Evolutionary conservation across 2,797 vertebrate genomes (phyloP), one percentile per base, ranked within the genome.

Genomic region (Simalia tracyae): DNA sequence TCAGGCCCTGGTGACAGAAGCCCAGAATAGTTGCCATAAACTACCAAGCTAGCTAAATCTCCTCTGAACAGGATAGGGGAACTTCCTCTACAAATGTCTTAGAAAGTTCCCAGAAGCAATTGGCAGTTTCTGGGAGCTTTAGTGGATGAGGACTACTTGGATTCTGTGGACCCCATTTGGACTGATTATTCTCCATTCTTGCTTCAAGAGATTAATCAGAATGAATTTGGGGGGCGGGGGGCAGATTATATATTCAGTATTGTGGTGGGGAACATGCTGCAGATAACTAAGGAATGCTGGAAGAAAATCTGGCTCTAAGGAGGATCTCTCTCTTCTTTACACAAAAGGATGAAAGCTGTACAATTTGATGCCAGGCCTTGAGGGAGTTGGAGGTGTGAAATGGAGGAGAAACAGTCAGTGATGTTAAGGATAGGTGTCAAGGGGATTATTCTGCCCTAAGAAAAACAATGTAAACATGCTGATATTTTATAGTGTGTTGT

Each of bases 341-440:
- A 89, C 85, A 87, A 60, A 84, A 88, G 89, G 46, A 56, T 12
- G 60, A 93, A 50, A 15, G 63, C 94, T 91, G 4, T n/a, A 0
- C 0, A 10, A 81, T 87, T 91, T 22, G 9, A 63, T 0, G 24
- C 6, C 15, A 88, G 84, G 89, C 26, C 50, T 81, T 19, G 57
- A 92, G 66, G 57, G 66, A 1, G 66, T 50, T 59, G 87, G 91
- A 94, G 66, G 76, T 5, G 8, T 86, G 88, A 91, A 63, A 46
- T 26, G 31, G 93, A 92, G 91, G 66, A 88, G 15, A 88, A 93
- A 93, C 61, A 50, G 90, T 1, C 50, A 22, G 14, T 61, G 31
- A 89, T 96, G 89, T 59, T 86, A 46, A 93, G 88, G 86, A 92
- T 85, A 72, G 12, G 76, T 86, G 87, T 91, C 86, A 81, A 87